Percentiles rank a stretch among this genome's conserved stretches.
These are phyloP conservation scores for Drosophila putrida DNA, from an alignment of 2,888 invertebrate genomes.

Conservation along the genomic window DNA sequence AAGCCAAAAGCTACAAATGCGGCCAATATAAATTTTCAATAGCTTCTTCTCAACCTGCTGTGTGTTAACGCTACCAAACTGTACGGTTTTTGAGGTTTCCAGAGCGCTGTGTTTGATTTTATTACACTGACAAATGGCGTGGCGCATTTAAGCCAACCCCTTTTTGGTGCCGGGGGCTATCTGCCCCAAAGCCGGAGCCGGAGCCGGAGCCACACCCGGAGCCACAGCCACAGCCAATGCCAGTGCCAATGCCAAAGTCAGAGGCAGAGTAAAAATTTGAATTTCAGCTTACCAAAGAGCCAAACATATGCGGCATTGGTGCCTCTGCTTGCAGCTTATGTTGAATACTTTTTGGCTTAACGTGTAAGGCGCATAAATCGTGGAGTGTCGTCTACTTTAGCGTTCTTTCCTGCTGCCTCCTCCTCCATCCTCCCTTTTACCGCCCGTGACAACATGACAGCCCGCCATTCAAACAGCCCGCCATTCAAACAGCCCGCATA, in stretches of 20 bases:
- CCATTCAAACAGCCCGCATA: slow-evolving; percentile 33
- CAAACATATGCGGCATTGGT: slow-evolving; percentile 69
- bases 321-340: slow-evolving; percentile 64
- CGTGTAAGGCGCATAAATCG: slow-evolving; percentile 80
- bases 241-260: slow-evolving; percentile 28
- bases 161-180: slow-evolving; percentile 24
- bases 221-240: neutral
- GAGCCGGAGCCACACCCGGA: neutral
- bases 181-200: slow-evolving; percentile 4
- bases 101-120: slow-evolving; percentile 77
- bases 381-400: slow-evolving; percentile 52
- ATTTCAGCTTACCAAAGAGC: slow-evolving; percentile 73
- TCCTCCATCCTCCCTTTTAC: neutral
- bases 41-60: slow-evolving; percentile 42
- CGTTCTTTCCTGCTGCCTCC: neutral
- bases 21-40: slow-evolving; percentile 80
- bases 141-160: slow-evolving; percentile 77
- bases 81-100: slow-evolving; percentile 72
- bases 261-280: slow-evolving; percentile 72
- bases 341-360: slow-evolving; percentile 78
- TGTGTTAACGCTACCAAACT: slow-evolving; percentile 42
- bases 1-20: slow-evolving; percentile 72
- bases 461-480: slow-evolving; percentile 30
- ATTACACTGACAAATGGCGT: slow-evolving; percentile 82
- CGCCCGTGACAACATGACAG: slow-evolving; percentile 18